These are phyloP conservation scores for Cyrtonyx montezumae DNA, from an alignment of 2,113 vertebrate genomes.

Conservation along the genomic window DNA sequence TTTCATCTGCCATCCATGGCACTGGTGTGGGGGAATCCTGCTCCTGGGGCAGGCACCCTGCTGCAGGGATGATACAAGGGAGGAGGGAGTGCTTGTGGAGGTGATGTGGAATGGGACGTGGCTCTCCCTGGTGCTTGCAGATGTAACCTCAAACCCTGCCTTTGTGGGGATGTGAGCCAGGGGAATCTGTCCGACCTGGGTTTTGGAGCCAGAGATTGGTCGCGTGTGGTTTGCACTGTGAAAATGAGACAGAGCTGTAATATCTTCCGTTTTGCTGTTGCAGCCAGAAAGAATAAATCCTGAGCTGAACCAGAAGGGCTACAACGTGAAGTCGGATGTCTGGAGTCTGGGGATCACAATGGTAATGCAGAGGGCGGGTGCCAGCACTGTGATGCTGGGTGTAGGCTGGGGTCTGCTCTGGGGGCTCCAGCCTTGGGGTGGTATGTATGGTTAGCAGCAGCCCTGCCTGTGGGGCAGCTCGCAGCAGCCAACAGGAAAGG, in stretches of 20 bases:
- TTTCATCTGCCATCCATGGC: neutral
- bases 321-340: conserved; percentile 84
- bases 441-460: neutral
- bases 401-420: neutral
- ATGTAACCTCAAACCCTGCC: neutral
- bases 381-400: neutral
- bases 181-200: neutral
- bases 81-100: neutral
- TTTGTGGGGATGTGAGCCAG: neutral
- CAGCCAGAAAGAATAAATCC: conserved; percentile 86
- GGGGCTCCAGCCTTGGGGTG: neutral
- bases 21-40: neutral
- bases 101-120: neutral
- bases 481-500: conserved; percentile 52
- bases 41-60: neutral
- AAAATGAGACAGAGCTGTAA: neutral
- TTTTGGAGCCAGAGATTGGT: neutral
- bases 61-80: neutral
- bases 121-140: neutral
- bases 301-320: conserved; percentile 84
- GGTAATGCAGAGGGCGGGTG: conserved; percentile 54
- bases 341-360: conserved; percentile 86
- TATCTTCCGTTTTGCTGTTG: neutral
- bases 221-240: neutral
- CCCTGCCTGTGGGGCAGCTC: neutral